A percentile compares a stretch with the other conserved stretches of the same genome.
These are phyloP conservation scores for Mastomys natalensis DNA, from an alignment of 2,113 vertebrate species.

Conservation along the genomic window DNA sequence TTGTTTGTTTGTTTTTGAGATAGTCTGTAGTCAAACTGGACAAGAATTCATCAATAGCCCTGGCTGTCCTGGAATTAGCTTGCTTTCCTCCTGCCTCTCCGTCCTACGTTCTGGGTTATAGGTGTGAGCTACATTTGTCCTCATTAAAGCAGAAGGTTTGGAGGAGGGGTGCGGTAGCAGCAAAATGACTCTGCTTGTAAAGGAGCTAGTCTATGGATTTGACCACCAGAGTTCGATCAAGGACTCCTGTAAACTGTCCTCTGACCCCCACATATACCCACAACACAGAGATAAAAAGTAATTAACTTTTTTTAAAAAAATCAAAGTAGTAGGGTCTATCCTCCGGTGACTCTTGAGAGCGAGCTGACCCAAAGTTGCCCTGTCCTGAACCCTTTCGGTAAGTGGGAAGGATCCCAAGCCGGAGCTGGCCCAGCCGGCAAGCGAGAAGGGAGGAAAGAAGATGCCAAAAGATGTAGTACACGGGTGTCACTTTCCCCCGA, in stretches of 20 bases:
- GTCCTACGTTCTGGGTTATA: background rate
- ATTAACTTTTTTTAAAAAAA: background rate
- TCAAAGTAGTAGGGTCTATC: background rate
- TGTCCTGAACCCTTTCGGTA: background rate
- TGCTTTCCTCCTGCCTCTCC: background rate
- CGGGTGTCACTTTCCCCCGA: constrained; percentile 62
- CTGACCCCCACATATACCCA: background rate
- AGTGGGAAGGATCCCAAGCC: background rate
- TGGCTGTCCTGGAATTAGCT: background rate
- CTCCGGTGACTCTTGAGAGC: background rate
- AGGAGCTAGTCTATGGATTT: background rate
- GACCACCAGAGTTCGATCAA: background rate
- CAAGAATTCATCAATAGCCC: background rate
- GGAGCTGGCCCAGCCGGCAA: background rate
- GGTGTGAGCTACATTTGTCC: background rate
- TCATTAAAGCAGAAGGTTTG: background rate
- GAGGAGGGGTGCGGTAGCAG: background rate
- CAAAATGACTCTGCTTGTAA: background rate
- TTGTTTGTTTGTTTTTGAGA: background rate
- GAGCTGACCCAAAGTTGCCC: constrained; percentile 46
- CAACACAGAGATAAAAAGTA: background rate
- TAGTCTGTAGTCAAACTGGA: background rate
- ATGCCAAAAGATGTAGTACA: background rate
- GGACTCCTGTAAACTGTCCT: background rate
- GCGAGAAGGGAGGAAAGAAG: background rate